Evolutionary conservation across 2,888 invertebrate species (phyloP), one percentile per base, ranked within the genome.

Genomic region (Euzetes globulus): DNA sequence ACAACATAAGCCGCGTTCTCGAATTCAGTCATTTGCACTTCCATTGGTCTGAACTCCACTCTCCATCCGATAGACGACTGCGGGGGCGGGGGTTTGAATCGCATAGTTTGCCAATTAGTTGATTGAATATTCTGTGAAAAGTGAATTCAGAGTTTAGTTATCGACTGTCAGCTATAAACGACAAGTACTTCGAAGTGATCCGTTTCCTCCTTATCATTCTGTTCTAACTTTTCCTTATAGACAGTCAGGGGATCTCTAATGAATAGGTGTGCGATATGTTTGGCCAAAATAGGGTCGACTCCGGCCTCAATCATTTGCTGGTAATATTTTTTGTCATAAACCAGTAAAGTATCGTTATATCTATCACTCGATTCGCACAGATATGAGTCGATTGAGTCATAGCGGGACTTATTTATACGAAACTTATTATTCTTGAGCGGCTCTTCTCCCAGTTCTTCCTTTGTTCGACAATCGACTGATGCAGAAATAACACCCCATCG

Each of bases 31-130:
- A 99, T 88, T 84, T 99, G 99, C 25, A 94, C 75, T 84, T 95
- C 96, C 83, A 98, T 98, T 58, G 99, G 98, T 37, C 99, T 88
- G 86, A 99, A 99, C 86, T 99, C 99, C 0, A 99, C 99, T 79
- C 99, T 88, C 99, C 99, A 99, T 50, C 99, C 99, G 81, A 99
- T 99, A 71, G 92, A 87, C 11, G 94, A 93, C 82, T 94, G 90
- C 19, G 85, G 84, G 0, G 95, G 93, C 29, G 96, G 95, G 41
- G 97, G 97, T 85, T 99, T 99, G 85, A 99, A 99, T 55, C 95
- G 87, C 95, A 98, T 95, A 45, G 96, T 95, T 85, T 98, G 97
- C 98, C 98, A 98, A 85, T 98, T 98, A 37, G 98, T 98, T 0
- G 97, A 97, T 82, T 98, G 97, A 79, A 98, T 95, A 82, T 98